Percentiles rank a stretch among this genome's conserved stretches.
Evolutionary conservation across 2,113 vertebrate genomes (phyloP).

Genomic region (Artemisiospiza belli): DNA sequence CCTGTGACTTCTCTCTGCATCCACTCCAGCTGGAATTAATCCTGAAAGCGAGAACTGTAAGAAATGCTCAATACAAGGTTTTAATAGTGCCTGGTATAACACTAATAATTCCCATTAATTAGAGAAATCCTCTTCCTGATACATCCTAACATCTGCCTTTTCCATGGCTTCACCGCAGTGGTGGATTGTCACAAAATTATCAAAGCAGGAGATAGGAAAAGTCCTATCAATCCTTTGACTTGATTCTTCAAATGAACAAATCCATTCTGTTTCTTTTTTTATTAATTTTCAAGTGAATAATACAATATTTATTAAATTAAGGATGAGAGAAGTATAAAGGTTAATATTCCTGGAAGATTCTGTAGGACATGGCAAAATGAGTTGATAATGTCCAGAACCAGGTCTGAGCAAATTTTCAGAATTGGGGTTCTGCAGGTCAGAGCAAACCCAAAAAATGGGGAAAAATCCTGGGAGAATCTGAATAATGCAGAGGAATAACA

Average conservation of each 20-base stretch:
- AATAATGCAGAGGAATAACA: not conserved
- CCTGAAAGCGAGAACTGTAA: not conserved
- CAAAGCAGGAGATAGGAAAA: not conserved
- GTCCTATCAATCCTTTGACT: not conserved
- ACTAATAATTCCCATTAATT: not conserved
- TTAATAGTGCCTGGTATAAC: not conserved
- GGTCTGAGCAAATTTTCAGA: not conserved
- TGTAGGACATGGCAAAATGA: not conserved
- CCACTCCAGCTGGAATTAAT: not conserved
- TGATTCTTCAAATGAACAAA: slow-evolving; percentile 29
- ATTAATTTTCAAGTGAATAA: not conserved
- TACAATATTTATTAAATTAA: not conserved
- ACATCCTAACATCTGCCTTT: not conserved
- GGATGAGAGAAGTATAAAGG: not conserved
- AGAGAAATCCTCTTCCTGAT: not conserved
- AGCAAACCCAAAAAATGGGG: not conserved
- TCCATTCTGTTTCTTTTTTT: not conserved
- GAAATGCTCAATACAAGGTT: not conserved
- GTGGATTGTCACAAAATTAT: not conserved
- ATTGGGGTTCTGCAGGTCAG: not conserved
- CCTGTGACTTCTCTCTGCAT: not conserved
- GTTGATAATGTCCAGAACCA: not conserved
- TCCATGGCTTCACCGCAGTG: not conserved
- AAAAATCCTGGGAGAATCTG: not conserved
- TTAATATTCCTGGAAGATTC: not conserved